Base-by-base conservation (phyloP, 2,888 invertebrate species). In the Polylopha cassiicola region DNA sequence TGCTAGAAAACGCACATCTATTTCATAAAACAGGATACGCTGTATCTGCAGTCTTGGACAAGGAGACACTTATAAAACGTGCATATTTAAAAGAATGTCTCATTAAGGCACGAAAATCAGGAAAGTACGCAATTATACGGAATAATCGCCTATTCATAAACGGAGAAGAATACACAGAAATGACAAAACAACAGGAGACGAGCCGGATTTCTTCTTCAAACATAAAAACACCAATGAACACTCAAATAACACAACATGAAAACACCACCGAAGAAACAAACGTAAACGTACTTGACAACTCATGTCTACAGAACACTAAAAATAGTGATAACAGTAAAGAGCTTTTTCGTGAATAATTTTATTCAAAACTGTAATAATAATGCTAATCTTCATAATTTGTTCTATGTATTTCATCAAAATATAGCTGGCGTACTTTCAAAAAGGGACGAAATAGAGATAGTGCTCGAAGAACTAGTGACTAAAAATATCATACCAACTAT, bases 391-490 rank as follows among this genome's bases (percentile, higher is more conserved):
- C n/a, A n/a, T n/a, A n/a, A n/a, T n/a, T n/a, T n/a, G n/a, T n/a
- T n/a, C n/a, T 15, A 5, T 34, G 1, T 26, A 9, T 10, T 26
- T 10, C 16, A 34, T 13, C 29, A 29, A 29, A 29, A 29, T 13
- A 29, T 29, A 29, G 29, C 18, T 6, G 29, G 18, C 7, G n/a
- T 29, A 14, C 3, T 29, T 4, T 20, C 30, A 8, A 30, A 30
- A 29, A 30, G 18, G 14, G 30, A 30, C 13, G 30, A 30, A 13
- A 10, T 30, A 4, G 20, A 30, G 20, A 20, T 30, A 6, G 13
- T 13, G 7, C n/a, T 30, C 4, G 13, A 30, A 3, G 30, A 30
- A 11, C 18, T 30, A 3, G 20, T 13, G 14, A n/a, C 4, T 13
- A 30, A 17, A 7, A 8, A n/a, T 13, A 2, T 11, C 13, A 4